These are phyloP conservation scores for Notodromas monacha DNA, from an alignment of 2,888 invertebrate genomes.

Conservation along the genomic window DNA sequence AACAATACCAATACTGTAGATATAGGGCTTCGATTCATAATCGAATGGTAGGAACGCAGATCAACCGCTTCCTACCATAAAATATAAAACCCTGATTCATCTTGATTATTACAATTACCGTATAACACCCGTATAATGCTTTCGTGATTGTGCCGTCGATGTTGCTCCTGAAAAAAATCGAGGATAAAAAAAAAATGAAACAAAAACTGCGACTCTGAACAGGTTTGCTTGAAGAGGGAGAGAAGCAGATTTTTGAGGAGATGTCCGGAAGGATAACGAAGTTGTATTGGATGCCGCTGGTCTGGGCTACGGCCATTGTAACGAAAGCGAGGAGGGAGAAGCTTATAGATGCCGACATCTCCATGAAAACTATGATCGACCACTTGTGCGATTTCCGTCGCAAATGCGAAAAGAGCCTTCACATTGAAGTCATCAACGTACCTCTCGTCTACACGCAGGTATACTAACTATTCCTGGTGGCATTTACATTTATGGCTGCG, in stretches of 20 bases:
- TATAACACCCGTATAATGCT: too few relatives aligned
- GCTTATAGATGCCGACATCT: conserved; percentile 58
- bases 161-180: too few relatives aligned
- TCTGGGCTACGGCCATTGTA: conserved; percentile 65
- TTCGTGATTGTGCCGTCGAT: too few relatives aligned
- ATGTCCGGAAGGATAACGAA: conserved; percentile 39
- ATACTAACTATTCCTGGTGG: conserved; percentile 5
- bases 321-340: conserved; percentile 65
- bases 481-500: too few relatives aligned
- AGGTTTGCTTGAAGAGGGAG: conserved; percentile 50
- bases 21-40: too few relatives aligned
- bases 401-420: conserved; percentile 27
- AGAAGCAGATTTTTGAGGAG: conserved; percentile 38
- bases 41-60: too few relatives aligned
- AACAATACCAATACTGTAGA: too few relatives aligned
- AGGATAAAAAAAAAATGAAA: too few relatives aligned
- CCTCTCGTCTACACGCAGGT: conserved; percentile 49
- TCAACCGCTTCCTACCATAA: too few relatives aligned
- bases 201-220: too few relatives aligned
- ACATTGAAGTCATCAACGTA: conserved; percentile 45
- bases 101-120: too few relatives aligned
- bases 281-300: conserved; percentile 69
- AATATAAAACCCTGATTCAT: too few relatives aligned
- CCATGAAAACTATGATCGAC: conserved; percentile 61
- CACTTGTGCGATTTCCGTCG: conserved; percentile 53